Evolutionary conservation across 2,113 vertebrate genomes (phyloP), one percentile per base, ranked within the genome.

Genomic region (Grus americana): DNA sequence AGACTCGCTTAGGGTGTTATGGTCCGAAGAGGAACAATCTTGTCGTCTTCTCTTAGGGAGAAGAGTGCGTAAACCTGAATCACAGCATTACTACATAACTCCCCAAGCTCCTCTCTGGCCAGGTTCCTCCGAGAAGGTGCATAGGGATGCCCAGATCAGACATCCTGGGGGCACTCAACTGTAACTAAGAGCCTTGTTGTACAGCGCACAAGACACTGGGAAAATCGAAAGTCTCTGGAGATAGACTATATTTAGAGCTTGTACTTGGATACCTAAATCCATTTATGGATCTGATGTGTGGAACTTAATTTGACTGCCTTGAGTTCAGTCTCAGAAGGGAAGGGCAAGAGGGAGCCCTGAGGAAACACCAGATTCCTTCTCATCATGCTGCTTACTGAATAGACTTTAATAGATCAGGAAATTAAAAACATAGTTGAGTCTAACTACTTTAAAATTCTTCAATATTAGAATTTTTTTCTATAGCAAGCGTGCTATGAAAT

Each of bases 321-420:
- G 19, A 52, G 47, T 78, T 65, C 72, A 70, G 34, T 17, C 55
- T 58, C 79, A 66, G 83, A 86, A 76, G 29, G 42, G 58, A 81
- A 76, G 19, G 21, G 34, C 46, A 70, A 54, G 65, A 91, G 55
- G 24, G 23, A 90, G 13, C 32, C 61, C 75, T 52, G 58, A 84
- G 61, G 68, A 81, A 91, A 75, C 9, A n/a, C 26, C 72, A 71
- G 79, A 78, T 62, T 89, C 79, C 70, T 88, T 54, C 85, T 88
- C 63, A 71, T 75, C 63, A 67, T 30, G 11, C 26, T 75, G 65
- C 32, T 76, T 50, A 34, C 30, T 67, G 40, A 94, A 59, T 24
- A 68, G 79, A 54, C 36, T 55, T 59, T 15, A 50, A 70, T 6
- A 80, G 67, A 80, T 34, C 23, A 34, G 34, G 18, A 19, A 81